These are phyloP conservation scores for Danionella dracula DNA, from an alignment of 2,797 vertebrate species.

Conservation along the genomic window DNA sequence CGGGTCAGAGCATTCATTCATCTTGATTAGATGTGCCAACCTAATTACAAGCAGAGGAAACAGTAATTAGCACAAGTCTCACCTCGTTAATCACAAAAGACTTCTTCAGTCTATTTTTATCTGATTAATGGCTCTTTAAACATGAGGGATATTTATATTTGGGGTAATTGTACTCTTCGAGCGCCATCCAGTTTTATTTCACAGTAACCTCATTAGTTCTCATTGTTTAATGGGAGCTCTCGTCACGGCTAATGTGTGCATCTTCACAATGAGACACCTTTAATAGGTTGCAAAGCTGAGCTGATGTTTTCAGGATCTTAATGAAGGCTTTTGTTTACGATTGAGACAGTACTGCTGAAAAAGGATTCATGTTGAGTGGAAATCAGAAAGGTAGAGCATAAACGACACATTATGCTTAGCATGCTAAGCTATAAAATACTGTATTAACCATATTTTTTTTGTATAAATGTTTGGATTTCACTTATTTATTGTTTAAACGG, in stretches of 20 bases:
- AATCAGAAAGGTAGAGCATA: neutral
- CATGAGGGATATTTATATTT: conserved; percentile 88
- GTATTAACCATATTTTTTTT: no score
- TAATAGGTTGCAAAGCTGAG: neutral
- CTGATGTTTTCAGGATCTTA: neutral
- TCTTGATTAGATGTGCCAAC: conserved; percentile 90
- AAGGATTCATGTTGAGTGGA: neutral
- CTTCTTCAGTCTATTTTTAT: conserved; percentile 95
- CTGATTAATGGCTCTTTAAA: conserved; percentile 95
- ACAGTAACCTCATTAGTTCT: conserved; percentile 64
- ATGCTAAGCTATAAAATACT: no score
- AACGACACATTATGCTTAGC: no score
- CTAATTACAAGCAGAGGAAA: conserved; percentile 97
- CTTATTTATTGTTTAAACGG: no score
- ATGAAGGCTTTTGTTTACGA: neutral
- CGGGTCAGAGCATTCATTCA: conserved; percentile 83
- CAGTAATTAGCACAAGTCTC: conserved; percentile 98
- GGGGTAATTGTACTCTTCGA: conserved; percentile 91
- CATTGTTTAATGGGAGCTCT: conserved; percentile 51
- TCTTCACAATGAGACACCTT: conserved; percentile 36
- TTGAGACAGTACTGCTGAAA: neutral
- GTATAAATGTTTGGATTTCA: no score
- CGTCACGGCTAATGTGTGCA: conserved; percentile 30
- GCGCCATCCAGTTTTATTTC: conserved; percentile 69
- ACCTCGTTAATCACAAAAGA: conserved; percentile 98